Evolutionary conservation across 2,888 invertebrate species (phyloP), one percentile per base, ranked within the genome.

Genomic region (Neoitamus cyanurus): DNA sequence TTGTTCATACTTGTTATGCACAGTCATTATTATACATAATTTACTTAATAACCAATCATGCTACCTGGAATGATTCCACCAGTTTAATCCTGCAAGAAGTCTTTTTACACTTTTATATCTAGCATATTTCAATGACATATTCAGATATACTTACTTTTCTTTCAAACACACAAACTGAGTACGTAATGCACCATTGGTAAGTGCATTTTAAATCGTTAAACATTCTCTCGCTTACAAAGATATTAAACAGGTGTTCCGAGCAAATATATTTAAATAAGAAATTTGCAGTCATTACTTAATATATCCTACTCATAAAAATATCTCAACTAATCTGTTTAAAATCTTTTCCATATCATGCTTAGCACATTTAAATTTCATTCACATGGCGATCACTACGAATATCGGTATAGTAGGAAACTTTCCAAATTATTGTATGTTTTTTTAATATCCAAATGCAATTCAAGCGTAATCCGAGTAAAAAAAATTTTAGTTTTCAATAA

Each of bases 21-120:
- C 20, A 48, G 6, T 25, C 11, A 58, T 48, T 20, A 48, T 58
- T 58, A 20, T 58, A 58, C 20, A 58, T 20, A 58, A 58, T 20
- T 20, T 58, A 20, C 9, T 15, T 15, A 58, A 48, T 7, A 48
- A 9, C 34, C 37, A 25, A 34, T 9, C 36, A 34, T 36, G 9
- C 20, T 37, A 20, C 37, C 25, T 73, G 73, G 73, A 73, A 73
- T 73, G 73, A 73, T 73, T 73, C 73, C 73, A 73, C 37, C 34
- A 73, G 15, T 36, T 34, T 15, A 34, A 34, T 34, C 73, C 73
- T 73, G 73, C 11, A 73, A 73, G 36, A 73, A 36, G 37, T 15
- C 20, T 70, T 70, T 70, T 36, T 73, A 73, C 73, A 73, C 34
- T 73, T 73, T 73, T 37, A 73, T 36, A 34, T 70, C 34, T 34